A percentile compares a stretch with the other conserved stretches of the same genome.
These are phyloP conservation scores for Drosophila sturtevanti DNA, from an alignment of 1,140 invertebrate genomes.

Conservation along the genomic window DNA sequence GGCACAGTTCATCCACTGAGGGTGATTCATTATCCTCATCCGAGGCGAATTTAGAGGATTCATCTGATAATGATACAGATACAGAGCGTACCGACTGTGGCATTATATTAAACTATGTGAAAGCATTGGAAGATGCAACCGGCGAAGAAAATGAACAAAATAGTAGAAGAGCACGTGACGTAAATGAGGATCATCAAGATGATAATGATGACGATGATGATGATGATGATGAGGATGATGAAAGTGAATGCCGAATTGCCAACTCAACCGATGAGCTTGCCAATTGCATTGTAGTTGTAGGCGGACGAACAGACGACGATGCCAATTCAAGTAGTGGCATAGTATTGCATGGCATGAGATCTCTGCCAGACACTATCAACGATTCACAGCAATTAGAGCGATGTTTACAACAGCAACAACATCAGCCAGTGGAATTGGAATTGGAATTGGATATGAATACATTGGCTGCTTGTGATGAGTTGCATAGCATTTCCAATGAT, in stretches of 20 bases:
- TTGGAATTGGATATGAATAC: slow-evolving; percentile 37
- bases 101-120: slow-evolving; percentile 82
- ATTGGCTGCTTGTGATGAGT: slow-evolving; percentile 68
- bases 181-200: slow-evolving; percentile 32
- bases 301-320: slow-evolving; percentile 71
- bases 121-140: slow-evolving; percentile 66
- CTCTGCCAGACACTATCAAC: slow-evolving; percentile 46
- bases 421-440: background rate
- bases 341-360: slow-evolving; percentile 68
- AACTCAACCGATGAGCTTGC: slow-evolving; percentile 79
- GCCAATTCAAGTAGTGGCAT: slow-evolving; percentile 59
- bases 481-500: slow-evolving; percentile 78
- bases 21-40: slow-evolving; percentile 83
- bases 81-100: slow-evolving; percentile 83
- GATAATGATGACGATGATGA: slow-evolving; percentile 35
- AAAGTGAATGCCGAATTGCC: slow-evolving; percentile 76
- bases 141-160: slow-evolving; percentile 17
- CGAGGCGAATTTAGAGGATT: slow-evolving; percentile 84
- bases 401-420: slow-evolving; percentile 8
- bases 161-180: slow-evolving; percentile 25
- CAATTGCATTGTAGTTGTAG: slow-evolving; percentile 80
- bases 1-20: slow-evolving; percentile 86
- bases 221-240: slow-evolving; percentile 49
- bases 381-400: slow-evolving; percentile 63
- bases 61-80: slow-evolving; percentile 84